phyloP scores from a whole-genome alignment of 2,888 invertebrate species.

The Frankliniella intonsa region DNA sequence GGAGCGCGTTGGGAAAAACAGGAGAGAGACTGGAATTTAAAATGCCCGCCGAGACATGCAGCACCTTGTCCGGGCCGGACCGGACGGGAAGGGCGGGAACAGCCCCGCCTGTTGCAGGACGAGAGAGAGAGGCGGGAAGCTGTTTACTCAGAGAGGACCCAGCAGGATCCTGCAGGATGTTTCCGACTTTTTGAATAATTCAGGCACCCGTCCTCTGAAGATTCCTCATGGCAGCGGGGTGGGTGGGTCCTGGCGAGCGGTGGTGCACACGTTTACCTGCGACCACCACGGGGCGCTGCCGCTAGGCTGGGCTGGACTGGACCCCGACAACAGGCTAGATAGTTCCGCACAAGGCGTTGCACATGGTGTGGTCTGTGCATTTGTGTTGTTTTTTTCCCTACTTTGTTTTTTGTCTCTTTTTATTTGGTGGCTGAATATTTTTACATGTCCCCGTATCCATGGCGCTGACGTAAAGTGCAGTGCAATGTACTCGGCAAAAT shows the following conservation, averaged over 20 bases:
- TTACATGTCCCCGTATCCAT: no score
- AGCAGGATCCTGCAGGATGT: background rate
- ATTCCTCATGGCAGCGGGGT: background rate
- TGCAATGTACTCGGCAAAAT: no score
- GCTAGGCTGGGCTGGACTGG: no score
- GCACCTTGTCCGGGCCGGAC: background rate
- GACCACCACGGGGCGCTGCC: background rate
- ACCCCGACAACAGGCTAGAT: no score
- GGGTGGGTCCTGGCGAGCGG: background rate
- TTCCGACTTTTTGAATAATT: constrained; percentile 25
- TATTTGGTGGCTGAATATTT: no score
- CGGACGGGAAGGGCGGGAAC: background rate
- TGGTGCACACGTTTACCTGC: background rate
- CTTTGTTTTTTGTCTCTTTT: no score
- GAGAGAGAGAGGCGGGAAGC: background rate
- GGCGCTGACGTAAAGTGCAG: no score
- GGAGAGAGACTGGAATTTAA: background rate
- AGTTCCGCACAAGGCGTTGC: no score
- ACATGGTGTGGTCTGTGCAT: no score
- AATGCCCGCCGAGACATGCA: background rate
- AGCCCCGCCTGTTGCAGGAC: background rate
- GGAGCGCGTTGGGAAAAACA: background rate
- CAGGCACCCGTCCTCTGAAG: background rate
- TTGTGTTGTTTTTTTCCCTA: no score
- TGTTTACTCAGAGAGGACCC: background rate